Base-by-base conservation (phyloP, 2,888 invertebrate genomes). In the Aleiodes leptofemur region DNA sequence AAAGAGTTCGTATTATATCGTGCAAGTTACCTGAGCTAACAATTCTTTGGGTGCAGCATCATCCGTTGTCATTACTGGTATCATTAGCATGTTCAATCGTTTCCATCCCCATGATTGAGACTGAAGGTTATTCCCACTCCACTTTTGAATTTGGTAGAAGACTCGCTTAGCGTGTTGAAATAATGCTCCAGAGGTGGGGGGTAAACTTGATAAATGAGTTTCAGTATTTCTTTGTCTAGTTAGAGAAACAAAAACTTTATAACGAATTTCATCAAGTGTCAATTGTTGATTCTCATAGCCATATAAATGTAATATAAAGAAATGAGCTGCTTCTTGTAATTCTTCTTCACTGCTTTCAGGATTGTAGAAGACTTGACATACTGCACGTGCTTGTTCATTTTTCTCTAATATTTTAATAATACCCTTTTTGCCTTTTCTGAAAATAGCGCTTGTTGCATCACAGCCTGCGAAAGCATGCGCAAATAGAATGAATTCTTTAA, bases 81-180 rank as follows among this genome's bases (percentile, higher is more conserved):
- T 34, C 61, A 81, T 16, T 73, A 77, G 72, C 9, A 76, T 68
- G 14, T 43, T 73, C 34, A 68, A 66, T 51, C 76, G 69, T 75
- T 76, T 73, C 79, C 81, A 81, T 16, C 78, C 79, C 76, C 82
- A 81, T 50, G 78, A 50, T 55, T 74, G 73, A 59, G 81, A 73
- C 16, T 79, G 68, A 56, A 81, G 53, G 13, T 77, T 57, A 16
- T 77, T 79, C 4, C 77, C 79, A 73, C 78, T 56, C 82, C 81
- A 84, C 69, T 71, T 74, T 73, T 82, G 78, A 29, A 81, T 76
- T 77, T 79, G 78, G 70, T 79, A 78, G 64, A 79, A 81, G 29
- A 48, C 71, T 38, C 74, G 70, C 38, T 74, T 74, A 7, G 69
- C 68, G 55, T 78, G 76, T 56, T 77, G 69, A 16, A 16, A 61